Percentiles rank a stretch among this genome's conserved stretches.
Conservation (phyloP, 2,113 vertebrate genomes). For the Brachyhypopomus occidentalis region DNA sequence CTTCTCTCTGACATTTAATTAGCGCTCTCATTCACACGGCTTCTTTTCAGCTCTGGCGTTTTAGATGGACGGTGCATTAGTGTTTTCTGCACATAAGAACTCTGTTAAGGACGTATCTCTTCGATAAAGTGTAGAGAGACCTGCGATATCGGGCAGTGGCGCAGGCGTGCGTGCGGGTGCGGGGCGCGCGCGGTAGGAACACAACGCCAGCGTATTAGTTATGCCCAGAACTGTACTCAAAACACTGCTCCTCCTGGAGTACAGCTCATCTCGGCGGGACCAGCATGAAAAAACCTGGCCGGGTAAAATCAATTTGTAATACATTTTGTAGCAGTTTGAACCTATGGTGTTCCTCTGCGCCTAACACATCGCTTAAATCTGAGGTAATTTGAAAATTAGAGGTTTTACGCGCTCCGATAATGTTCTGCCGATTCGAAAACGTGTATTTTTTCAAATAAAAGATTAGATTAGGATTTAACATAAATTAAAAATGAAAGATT, state of each 20-base stretch:
- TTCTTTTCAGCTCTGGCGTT: neutral
- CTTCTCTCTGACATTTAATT: slow-evolving; percentile 23
- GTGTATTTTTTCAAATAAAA: no score
- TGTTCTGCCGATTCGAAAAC: no score
- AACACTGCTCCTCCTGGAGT: neutral
- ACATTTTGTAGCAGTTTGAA: neutral
- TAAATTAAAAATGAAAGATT: no score
- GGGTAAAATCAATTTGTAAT: slow-evolving; percentile 31
- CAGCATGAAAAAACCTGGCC: slow-evolving; percentile 16
- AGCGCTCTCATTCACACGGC: neutral
- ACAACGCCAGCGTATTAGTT: neutral
- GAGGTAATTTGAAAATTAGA: neutral
- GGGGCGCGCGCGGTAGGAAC: neutral
- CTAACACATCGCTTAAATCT: no score
- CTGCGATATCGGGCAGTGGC: no score
- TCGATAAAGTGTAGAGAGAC: no score
- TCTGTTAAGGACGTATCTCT: no score
- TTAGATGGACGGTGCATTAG: neutral
- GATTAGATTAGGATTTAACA: no score
- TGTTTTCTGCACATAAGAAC: neutral
- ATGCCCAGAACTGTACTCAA: neutral
- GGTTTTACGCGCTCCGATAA: neutral
- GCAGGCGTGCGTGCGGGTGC: no score
- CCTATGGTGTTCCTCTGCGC: neutral
- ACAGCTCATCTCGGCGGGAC: neutral